These are phyloP conservation scores for Limnephilus auricula DNA, from an alignment of 2,888 invertebrate species.

Conservation along the genomic window DNA sequence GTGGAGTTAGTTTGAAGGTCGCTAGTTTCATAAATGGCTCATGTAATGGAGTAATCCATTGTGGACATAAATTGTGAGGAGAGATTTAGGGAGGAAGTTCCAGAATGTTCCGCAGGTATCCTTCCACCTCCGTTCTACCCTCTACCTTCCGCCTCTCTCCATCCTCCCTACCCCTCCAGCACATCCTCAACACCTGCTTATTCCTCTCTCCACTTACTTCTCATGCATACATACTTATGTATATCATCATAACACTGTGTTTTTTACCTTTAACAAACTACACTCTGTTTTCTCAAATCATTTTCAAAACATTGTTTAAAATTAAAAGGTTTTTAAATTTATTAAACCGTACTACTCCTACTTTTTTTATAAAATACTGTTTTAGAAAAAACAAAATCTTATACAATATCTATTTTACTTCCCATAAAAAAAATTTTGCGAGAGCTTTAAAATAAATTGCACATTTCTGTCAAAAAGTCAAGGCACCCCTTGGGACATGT, in stretches of 20 bases:
- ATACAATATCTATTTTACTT: background rate
- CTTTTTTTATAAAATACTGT: background rate
- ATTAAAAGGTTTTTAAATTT: background rate
- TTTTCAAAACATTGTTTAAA: background rate
- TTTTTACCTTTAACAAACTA: background rate
- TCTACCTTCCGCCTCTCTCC: background rate
- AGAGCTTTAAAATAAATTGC: background rate
- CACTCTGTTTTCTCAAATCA: background rate
- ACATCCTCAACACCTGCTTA: background rate
- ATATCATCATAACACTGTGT: background rate
- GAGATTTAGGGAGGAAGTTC: slow-evolving; percentile 39
- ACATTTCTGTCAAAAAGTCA: background rate
- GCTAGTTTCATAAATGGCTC: slow-evolving; percentile 42
- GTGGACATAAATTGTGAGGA: slow-evolving; percentile 42
- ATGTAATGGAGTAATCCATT: slow-evolving; percentile 45
- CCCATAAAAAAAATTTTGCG: background rate
- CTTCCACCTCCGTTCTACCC: slow-evolving; percentile 5
- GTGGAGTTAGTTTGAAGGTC: slow-evolving; percentile 26
- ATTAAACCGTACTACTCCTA: background rate
- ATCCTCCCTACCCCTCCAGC: background rate
- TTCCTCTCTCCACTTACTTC: background rate
- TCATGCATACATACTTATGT: background rate
- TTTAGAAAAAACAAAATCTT: too few relatives aligned
- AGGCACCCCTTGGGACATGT: background rate
- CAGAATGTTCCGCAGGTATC: slow-evolving; percentile 29